Evolutionary conservation across 2,113 vertebrate species (phyloP).

Genomic region (Actenoides hombroni): DNA sequence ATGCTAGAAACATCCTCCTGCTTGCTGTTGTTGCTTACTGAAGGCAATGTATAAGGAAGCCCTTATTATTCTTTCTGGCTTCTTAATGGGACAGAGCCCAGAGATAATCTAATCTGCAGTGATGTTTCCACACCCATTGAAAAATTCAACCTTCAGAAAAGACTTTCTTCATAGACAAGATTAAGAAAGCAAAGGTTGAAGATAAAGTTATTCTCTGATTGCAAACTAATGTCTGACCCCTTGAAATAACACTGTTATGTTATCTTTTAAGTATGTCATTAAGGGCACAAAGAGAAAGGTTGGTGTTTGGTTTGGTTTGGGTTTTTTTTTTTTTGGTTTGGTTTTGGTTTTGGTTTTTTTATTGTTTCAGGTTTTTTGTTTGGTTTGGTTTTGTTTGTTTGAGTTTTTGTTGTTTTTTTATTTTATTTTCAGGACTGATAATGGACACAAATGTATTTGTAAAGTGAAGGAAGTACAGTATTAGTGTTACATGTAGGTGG

Average conservation of each 20-base stretch:
- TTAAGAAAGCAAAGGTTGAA: not conserved
- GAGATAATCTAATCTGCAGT: not conserved
- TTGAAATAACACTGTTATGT: not conserved
- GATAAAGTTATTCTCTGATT: not conserved
- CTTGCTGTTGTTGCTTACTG: not conserved
- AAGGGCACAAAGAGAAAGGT: not conserved
- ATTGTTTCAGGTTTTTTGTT: too few species aligned
- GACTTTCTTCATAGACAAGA: not conserved
- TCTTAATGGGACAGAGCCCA: not conserved
- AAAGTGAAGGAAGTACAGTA: not conserved
- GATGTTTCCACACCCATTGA: not conserved
- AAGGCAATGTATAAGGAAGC: not conserved
- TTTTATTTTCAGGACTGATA: not conserved
- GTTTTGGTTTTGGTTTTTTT: too few species aligned
- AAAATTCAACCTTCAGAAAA: not conserved
- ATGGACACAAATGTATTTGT: not conserved
- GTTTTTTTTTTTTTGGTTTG: not conserved
- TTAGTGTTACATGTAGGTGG: not conserved
- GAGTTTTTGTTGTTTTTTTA: too few species aligned
- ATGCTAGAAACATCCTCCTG: not conserved
- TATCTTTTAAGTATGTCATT: not conserved
- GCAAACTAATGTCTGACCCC: not conserved
- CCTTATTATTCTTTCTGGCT: not conserved
- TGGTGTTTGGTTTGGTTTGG: not conserved
- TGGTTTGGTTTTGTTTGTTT: too few species aligned